A percentile compares a stretch with the other conserved stretches of the same genome.
phyloP scores from a whole-genome alignment of 2,113 vertebrate genomes.

The Diphyllodes magnificus region DNA sequence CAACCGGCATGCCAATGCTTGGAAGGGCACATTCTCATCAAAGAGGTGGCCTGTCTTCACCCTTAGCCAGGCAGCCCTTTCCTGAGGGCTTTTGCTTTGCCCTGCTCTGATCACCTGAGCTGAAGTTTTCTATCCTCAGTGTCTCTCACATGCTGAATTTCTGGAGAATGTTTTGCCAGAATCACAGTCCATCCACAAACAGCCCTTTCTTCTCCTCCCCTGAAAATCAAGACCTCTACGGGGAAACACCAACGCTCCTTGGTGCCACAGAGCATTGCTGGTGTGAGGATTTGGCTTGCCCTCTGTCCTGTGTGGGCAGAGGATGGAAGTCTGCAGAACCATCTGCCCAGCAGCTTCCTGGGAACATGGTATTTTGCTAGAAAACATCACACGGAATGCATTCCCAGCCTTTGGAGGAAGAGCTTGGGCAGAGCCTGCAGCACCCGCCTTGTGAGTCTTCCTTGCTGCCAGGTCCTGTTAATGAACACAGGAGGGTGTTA shows the following conservation, averaged over 20 bases:
- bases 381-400: fast-evolving
- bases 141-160: background rate
- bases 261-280: background rate
- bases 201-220: background rate
- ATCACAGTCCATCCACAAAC: background rate
- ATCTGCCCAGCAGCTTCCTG: background rate
- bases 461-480: background rate
- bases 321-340: background rate
- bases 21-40: background rate
- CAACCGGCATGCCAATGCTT: fast-evolving
- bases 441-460: background rate
- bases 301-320: background rate
- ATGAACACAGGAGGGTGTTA: fast-evolving
- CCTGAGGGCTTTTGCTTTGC: background rate
- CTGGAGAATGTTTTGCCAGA: background rate
- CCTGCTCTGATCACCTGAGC: background rate
- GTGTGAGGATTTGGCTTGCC: background rate
- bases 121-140: background rate
- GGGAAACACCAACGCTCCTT: background rate
- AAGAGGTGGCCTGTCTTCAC: background rate
- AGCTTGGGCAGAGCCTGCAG: background rate
- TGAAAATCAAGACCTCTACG: background rate
- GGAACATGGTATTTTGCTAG: background rate
- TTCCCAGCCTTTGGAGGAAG: background rate
- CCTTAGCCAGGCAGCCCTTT: background rate